Evolutionary conservation across 2,888 invertebrate species (phyloP).

Genomic region (Choristoneura rosaceana): DNA sequence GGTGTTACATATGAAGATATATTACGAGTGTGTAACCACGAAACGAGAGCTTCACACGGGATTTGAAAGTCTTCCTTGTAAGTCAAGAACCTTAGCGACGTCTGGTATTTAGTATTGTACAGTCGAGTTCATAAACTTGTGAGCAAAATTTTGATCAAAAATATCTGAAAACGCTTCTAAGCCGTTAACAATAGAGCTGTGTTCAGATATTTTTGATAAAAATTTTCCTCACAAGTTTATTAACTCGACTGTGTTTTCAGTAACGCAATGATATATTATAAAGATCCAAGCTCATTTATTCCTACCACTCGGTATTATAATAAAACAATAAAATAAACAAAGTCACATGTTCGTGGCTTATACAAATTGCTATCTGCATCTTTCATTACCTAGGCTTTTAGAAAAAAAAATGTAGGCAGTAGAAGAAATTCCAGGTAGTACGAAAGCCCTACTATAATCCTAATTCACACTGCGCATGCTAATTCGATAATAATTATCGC

Average conservation of each 20-base stretch:
- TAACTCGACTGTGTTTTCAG: too few relatives aligned
- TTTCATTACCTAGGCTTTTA: neutral
- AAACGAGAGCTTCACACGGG: neutral
- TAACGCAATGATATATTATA: neutral
- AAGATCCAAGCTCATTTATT: too few relatives aligned
- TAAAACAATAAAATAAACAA: too few relatives aligned
- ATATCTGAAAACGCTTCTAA: too few relatives aligned
- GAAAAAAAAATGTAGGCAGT: neutral
- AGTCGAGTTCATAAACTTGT: too few relatives aligned
- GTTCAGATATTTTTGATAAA: too few relatives aligned
- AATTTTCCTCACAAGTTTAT: too few relatives aligned
- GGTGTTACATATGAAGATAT: neutral
- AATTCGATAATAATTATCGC: constrained; percentile 42
- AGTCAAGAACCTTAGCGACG: neutral
- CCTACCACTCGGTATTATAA: too few relatives aligned
- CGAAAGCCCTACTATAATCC: constrained; percentile 24
- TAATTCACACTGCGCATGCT: constrained; percentile 36
- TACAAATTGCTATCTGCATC: neutral
- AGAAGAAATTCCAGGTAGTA: constrained; percentile 4
- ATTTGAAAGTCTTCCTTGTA: neutral
- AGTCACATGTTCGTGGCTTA: too few relatives aligned
- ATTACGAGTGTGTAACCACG: neutral
- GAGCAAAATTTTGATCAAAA: too few relatives aligned
- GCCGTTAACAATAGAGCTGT: too few relatives aligned
- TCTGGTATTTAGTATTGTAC: too few relatives aligned